phyloP scores from a whole-genome alignment of 92 coral and sea anemone species.

The Siderastrea siderea region DNA sequence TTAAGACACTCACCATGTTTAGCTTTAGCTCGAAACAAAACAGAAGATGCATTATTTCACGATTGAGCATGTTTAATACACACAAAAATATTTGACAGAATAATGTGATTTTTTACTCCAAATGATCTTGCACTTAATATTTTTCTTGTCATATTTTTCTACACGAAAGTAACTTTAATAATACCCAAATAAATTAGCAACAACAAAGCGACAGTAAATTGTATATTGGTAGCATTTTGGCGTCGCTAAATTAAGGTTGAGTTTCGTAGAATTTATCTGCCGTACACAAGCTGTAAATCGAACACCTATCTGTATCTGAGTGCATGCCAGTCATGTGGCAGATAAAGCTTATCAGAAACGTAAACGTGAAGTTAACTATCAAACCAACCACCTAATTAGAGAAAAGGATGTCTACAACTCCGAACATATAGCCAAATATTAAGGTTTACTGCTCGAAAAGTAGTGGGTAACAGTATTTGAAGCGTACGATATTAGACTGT shows the following conservation, averaged over 20 bases:
- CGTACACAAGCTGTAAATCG: neutral
- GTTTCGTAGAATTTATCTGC: neutral
- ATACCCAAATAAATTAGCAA: neutral
- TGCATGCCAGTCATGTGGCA: too few relatives aligned
- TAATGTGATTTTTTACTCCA: neutral
- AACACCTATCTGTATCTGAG: neutral
- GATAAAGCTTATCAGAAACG: neutral
- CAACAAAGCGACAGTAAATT: neutral
- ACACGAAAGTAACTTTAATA: neutral
- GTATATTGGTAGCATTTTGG: conserved; percentile 1
- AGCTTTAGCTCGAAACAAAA: neutral
- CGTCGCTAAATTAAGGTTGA: neutral
- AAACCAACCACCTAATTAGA: neutral
- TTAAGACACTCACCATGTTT: neutral
- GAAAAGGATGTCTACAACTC: neutral
- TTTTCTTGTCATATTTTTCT: too few relatives aligned
- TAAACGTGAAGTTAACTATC: neutral
- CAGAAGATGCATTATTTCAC: too few relatives aligned
- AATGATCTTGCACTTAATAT: too few relatives aligned
- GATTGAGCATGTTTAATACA: too few relatives aligned
- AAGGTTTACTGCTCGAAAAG: neutral
- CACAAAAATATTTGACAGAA: neutral
- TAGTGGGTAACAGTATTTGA: neutral
- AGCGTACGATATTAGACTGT: neutral
- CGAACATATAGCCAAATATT: neutral